Evolutionary conservation across 1,140 invertebrate genomes (phyloP), one percentile per base, ranked within the genome.

Genomic region (Pogonomyrmex barbatus): DNA sequence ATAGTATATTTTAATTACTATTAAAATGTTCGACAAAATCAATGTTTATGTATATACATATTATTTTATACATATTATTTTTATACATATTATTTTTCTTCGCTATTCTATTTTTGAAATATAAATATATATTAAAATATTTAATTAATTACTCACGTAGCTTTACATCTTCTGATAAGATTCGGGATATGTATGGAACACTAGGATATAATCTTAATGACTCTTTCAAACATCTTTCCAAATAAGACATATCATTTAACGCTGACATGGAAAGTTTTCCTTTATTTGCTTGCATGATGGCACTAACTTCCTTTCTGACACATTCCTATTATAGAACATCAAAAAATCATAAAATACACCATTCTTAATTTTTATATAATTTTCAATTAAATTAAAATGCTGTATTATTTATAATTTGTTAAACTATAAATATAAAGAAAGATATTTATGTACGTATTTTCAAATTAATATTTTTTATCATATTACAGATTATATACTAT

Each of bases 191-290:
- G 1, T 95, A 86, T 5, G 96, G 96, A 4, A 96, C 96, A 33
- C 96, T 95, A 8, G 65, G 65, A 68, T 68, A 68, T 17, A 68
- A 86, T 65, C 96, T 88, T 10, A 97, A 87, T 2, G 95, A 92
- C 93, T 97, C 96, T 92, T 97, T 97, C 50, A 97, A 95, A 77
- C 96, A 96, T 85, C 95, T 95, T 87, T 97, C 97, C 50, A 97
- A 88, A 90, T 97, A 97, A 0, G 68, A 0, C 4, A 93, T 10
- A 67, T 89, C 62, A 63, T 92, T 89, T 2, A 94, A 42, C 4
- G 62, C 52, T 0, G 75, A 6, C 0, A 88, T 86, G 10, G 68
- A 76, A 8, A 93, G 14, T 42, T 92, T 90, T 0, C 89, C 91
- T 10, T 42, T 47, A 14, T 70, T 89, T 12, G 52, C 63, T 14